phyloP scores from a whole-genome alignment of 2,888 invertebrate species.

The Drosophila helvetica region DNA sequence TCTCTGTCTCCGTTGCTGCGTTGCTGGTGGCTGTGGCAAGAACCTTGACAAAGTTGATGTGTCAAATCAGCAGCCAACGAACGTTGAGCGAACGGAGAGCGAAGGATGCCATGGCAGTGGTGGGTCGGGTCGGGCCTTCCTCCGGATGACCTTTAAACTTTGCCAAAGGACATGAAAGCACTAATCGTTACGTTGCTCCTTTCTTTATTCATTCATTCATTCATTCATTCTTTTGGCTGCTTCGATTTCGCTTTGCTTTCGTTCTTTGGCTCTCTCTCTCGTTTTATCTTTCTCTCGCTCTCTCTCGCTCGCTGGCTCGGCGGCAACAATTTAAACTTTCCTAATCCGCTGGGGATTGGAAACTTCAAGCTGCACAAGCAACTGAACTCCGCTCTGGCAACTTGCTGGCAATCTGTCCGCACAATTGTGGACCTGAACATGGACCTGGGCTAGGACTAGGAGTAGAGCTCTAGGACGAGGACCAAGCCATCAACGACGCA shows the following conservation, averaged over 20 bases:
- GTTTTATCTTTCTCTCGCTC: background rate
- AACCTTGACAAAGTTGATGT: slow-evolving; percentile 78
- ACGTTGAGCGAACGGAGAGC: background rate
- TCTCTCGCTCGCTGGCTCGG: slow-evolving; percentile 47
- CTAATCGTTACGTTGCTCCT: slow-evolving; percentile 80
- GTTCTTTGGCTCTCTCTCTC: slow-evolving; percentile 12
- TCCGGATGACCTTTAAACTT: slow-evolving; percentile 81
- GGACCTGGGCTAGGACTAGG: slow-evolving; percentile 11
- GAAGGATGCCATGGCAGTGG: slow-evolving; percentile 23
- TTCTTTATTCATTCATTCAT: slow-evolving; percentile 59
- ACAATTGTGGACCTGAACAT: slow-evolving; percentile 59
- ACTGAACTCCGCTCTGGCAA: slow-evolving; percentile 45
- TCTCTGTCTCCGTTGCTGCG: slow-evolving; percentile 32
- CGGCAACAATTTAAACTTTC: slow-evolving; percentile 80
- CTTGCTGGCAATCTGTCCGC: slow-evolving; percentile 72
- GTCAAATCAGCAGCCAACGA: slow-evolving; percentile 70
- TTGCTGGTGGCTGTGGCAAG: slow-evolving; percentile 51
- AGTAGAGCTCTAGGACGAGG: slow-evolving; percentile 9
- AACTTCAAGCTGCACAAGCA: slow-evolving; percentile 68
- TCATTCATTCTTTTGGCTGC: slow-evolving; percentile 64
- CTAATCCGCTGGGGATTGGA: slow-evolving; percentile 80
- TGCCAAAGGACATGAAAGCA: slow-evolving; percentile 80
- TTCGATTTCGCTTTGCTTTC: slow-evolving; percentile 67
- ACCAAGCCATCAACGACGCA: slow-evolving; percentile 72
- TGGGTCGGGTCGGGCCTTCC: slow-evolving; percentile 38